A percentile compares a stretch with the other conserved stretches of the same genome.
These are phyloP conservation scores for Petrolisthes cinctipes DNA, from an alignment of 2,888 invertebrate species.

Conservation along the genomic window DNA sequence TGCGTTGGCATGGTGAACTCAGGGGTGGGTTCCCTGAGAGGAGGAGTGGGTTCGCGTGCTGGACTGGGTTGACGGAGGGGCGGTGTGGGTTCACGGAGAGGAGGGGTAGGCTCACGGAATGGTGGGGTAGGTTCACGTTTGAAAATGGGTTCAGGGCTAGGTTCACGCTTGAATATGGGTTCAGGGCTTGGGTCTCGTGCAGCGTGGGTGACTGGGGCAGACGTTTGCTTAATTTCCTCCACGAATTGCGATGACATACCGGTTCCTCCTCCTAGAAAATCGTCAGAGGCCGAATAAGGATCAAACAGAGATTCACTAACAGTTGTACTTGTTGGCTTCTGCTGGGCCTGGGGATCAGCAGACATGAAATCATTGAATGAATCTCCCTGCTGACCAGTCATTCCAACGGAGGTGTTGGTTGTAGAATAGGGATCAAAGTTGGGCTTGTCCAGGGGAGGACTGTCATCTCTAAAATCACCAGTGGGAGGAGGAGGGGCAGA, in stretches of 20 bases:
- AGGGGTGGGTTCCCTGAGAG: slow-evolving; percentile 26
- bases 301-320: slow-evolving; percentile 23
- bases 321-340: background rate
- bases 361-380: slow-evolving; percentile 22
- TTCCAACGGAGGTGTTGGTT: too few species aligned
- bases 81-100: slow-evolving; percentile 16
- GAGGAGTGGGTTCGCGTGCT: slow-evolving; percentile 9
- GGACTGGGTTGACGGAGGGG: slow-evolving; percentile 27
- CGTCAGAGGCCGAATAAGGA: background rate
- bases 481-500: slow-evolving; percentile 27
- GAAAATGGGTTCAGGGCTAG: slow-evolving; percentile 23
- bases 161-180: slow-evolving; percentile 12
- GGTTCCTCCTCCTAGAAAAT: background rate
- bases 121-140: background rate
- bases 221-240: background rate
- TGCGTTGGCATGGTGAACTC: slow-evolving; percentile 20
- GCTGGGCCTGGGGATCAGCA: background rate
- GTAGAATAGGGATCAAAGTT: background rate
- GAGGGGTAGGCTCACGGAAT: slow-evolving; percentile 24
- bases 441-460: background rate
- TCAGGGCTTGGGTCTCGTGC: slow-evolving; percentile 17
- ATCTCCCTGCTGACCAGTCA: background rate
- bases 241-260: background rate
- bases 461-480: slow-evolving; percentile 11
- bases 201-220: background rate